phyloP scores from a whole-genome alignment of 2,888 invertebrate species.

The Suillia variegata region DNA sequence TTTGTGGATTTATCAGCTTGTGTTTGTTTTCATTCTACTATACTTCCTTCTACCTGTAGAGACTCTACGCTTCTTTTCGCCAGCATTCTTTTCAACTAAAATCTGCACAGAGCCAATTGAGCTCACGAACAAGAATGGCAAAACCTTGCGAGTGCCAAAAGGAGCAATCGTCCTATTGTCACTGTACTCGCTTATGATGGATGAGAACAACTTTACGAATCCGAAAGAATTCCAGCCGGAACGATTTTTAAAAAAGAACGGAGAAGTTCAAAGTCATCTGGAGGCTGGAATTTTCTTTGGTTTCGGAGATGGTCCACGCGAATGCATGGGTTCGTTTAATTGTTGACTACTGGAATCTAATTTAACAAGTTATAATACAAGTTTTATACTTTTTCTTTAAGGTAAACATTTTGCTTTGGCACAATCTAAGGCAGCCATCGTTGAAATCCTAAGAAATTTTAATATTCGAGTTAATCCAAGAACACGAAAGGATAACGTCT shows the following conservation, averaged over 20 bases:
- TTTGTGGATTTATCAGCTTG: too few relatives aligned
- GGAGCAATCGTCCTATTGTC: constrained; percentile 45
- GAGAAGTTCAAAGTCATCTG: constrained; percentile 44
- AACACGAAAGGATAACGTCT: constrained; percentile 48
- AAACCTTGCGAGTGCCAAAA: constrained; percentile 35
- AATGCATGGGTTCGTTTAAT: constrained; percentile 46
- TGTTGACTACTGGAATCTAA: too few relatives aligned
- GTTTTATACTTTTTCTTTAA: constrained; percentile 27
- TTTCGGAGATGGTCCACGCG: constrained; percentile 57
- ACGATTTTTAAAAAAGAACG: constrained; percentile 46
- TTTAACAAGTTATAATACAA: too few relatives aligned
- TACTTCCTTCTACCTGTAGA: too few relatives aligned
- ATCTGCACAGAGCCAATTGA: constrained; percentile 47
- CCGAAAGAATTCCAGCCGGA: constrained; percentile 50
- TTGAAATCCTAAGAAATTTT: constrained; percentile 52
- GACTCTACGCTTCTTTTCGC: constrained; percentile 48
- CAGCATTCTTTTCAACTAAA: constrained; percentile 37
- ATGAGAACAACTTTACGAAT: constrained; percentile 46
- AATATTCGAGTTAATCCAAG: constrained; percentile 49
- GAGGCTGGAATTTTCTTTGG: constrained; percentile 49
- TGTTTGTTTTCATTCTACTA: too few relatives aligned
- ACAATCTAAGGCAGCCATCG: constrained; percentile 53
- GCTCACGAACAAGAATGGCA: constrained; percentile 43
- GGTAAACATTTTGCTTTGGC: constrained; percentile 57
- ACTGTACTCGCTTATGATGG: constrained; percentile 40